Base-by-base conservation (phyloP, 2,888 invertebrate genomes). In the Campoplex capitator region DNA sequence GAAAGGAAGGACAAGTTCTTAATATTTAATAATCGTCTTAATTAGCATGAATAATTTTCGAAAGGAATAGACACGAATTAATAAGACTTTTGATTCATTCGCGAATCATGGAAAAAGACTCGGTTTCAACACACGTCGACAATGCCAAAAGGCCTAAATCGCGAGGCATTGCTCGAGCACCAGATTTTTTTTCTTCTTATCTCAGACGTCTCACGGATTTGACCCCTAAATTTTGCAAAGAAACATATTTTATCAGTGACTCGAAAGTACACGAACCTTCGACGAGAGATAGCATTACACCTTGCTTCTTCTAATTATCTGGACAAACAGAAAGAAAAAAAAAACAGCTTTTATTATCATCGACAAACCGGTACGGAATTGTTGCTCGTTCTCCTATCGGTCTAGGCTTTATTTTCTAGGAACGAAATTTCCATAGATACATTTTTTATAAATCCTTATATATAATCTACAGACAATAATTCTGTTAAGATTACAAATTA, bases 351-450 rank as follows among this genome's bases (percentile, higher is more conserved):
- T 32, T 56, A 77, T 73, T 82, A 84, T 84, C 77, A 54, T 70
- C 45, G 16, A 54, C 9, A 54, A 84, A 87, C 84, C 84, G 81
- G 84, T 82, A 62, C 68, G 74, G 62, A 81, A 81, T 80, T 65
- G 48, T 71, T 45, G 45, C 23, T 67, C 67, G 54, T 68, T 18
- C 42, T 78, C 62, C 54, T 51, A 23, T 68, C 13, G 51, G 13
- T 45, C 67, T 74, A 48, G 23, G 75, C 76, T 67, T 71, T 67
- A 32, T 77, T 75, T 87, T 70, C 84, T 84, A 78, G 74, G n/a
- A 35, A 71, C 32, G 1, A 48, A 16, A 87, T 84, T 87, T 78
- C 13, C 86, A 81, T 87, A 87, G 86, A 87, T 87, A 82, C n/a
- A 74, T 67, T 51, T 62, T 75, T 65, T 71, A 76, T 70, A 70